Base-by-base conservation (phyloP, 2,888 invertebrate genomes). In the Epirrita christyi region DNA sequence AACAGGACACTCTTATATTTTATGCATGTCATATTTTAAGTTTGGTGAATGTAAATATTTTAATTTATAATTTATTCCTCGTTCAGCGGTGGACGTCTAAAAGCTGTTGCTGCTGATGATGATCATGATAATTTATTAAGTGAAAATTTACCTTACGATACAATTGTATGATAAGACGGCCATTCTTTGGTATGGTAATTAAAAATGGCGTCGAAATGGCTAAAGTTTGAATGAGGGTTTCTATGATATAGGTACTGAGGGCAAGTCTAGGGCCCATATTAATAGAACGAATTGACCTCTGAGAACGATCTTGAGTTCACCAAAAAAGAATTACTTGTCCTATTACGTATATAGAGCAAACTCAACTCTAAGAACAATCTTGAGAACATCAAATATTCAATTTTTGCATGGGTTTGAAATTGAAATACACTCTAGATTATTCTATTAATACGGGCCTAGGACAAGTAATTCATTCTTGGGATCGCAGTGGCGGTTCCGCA, bases 1-100 rank as follows among this genome's bases (percentile, higher is more conserved):
- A 60, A 43, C 43, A 49, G 46, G 58, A 36, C 43, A 54, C 27
- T 8, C 43, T 47, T 47, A 63, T 63, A 53, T 63, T 57, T 60
- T 55, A 63, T 60, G 60, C 50, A 60, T 55, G 55, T 60, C 36
- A 60, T 60, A 58, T 63, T 57, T 63, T 63, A 54, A 63, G 50
- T 54, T 51, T 51, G 34, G 56, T 50, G 44, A 32, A 21, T 52
- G 14, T 54, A 50, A 54, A 54, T 41, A 48, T 45, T 44, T 40
- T 29, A 52, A 41, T 48, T 34, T 15, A 36, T 46, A 54, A 49
- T 46, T 11, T 38, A 21, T 53, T 45, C 21, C n/a, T n/a, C n/a
- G n/a, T n/a, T n/a, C n/a, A n/a, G n/a, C n/a, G n/a, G n/a, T n/a
- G n/a, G n/a, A n/a, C n/a, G n/a, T n/a, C n/a, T n/a, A n/a, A n/a